Percentiles rank a stretch among this genome's conserved stretches.
Evolutionary conservation across 2,113 vertebrate species (phyloP).

Genomic region (Platycercus adscitus): DNA sequence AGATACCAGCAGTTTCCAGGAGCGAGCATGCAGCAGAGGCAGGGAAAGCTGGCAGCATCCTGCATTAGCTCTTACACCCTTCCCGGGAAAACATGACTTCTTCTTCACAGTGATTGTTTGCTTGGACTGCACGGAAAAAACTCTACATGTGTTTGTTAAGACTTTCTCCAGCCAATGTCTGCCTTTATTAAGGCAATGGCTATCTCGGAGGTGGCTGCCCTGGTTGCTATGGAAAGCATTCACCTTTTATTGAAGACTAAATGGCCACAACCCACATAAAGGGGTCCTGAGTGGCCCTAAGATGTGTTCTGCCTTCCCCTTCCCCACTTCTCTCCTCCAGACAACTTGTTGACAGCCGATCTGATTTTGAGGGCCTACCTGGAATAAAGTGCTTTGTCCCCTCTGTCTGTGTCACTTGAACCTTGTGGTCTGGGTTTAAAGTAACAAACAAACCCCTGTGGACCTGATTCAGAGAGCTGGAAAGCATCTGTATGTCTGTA

Average conservation of each 20-base stretch:
- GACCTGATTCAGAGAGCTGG: not conserved
- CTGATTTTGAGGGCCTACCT: not conserved
- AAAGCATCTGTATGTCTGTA: not conserved
- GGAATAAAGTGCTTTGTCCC: not conserved
- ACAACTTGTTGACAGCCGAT: not conserved
- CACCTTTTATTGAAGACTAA: conserved; percentile 73
- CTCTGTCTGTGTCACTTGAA: not conserved
- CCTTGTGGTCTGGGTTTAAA: not conserved
- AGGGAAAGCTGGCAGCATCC: not conserved
- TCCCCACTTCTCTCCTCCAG: not conserved
- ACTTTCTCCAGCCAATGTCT: conserved; percentile 5
- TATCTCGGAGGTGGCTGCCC: conserved; percentile 5
- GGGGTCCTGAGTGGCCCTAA: conserved; percentile 31
- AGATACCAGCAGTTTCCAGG: not conserved
- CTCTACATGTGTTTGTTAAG: not conserved
- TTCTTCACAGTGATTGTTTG: conserved; percentile 46
- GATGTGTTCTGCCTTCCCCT: not conserved
- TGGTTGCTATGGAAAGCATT: conserved; percentile 74
- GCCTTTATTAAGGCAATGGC: conserved; percentile 48
- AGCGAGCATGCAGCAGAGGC: not conserved
- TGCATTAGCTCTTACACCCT: conserved; percentile 27
- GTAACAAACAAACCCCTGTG: not conserved
- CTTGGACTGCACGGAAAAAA: conserved; percentile 9
- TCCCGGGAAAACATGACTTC: conserved; percentile 20
- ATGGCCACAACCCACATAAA: conserved; percentile 53